These are phyloP conservation scores for Ylistrum balloti DNA, from an alignment of 1,140 invertebrate species.

Conservation along the genomic window DNA sequence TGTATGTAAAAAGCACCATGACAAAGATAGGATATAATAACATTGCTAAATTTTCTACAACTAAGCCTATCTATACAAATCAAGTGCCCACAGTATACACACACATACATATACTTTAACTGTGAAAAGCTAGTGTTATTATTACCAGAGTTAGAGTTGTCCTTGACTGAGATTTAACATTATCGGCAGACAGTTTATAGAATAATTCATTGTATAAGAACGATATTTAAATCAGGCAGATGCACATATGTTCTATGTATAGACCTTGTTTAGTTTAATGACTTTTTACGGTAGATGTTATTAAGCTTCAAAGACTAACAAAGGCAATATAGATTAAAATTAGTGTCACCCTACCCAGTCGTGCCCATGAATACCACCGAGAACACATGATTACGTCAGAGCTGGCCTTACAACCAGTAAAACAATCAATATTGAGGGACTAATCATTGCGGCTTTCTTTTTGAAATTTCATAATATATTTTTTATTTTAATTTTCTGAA, in stretches of 20 bases:
- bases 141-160: neutral
- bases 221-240: neutral
- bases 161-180: neutral
- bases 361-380: neutral
- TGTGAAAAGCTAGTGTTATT: neutral
- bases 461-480: too few species aligned
- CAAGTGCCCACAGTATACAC: neutral
- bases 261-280: neutral
- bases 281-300: neutral
- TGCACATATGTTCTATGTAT: neutral
- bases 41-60: neutral
- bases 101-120: neutral
- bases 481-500: too few species aligned
- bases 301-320: neutral
- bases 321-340: neutral
- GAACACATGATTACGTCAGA: neutral
- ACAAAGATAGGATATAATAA: neutral
- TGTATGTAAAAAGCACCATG: neutral
- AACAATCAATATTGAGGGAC: too few species aligned
- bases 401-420: too few species aligned
- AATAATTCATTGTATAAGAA: neutral
- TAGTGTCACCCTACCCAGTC: neutral
- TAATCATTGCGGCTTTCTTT: too few species aligned
- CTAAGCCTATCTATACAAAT: neutral
- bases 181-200: neutral